Conservation (phyloP, 2,888 invertebrate genomes). For the Lasioglossum marginatum region DNA sequence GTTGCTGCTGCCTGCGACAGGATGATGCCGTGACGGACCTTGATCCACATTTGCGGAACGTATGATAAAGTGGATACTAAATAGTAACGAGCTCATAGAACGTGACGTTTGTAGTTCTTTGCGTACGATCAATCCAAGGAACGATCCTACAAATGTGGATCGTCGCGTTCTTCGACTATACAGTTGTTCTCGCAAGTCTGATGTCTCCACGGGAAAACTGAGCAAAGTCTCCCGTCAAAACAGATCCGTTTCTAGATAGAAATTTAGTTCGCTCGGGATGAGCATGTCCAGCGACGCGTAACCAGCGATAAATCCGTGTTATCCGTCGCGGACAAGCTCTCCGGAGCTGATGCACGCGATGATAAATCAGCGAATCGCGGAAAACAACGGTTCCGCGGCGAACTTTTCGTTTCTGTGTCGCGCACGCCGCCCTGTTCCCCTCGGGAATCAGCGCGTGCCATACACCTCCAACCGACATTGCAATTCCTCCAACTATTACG, state of each 20-base stretch:
- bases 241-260: neutral
- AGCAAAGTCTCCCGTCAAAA: neutral
- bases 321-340: conserved; percentile 17
- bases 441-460: conserved; percentile 2
- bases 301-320: conserved; percentile 43
- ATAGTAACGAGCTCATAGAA: conserved; percentile 3
- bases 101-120: neutral
- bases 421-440: neutral
- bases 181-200: neutral
- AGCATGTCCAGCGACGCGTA: conserved; percentile 23
- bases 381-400: neutral
- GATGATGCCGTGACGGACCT: neutral
- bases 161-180: neutral
- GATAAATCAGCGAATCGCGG: neutral
- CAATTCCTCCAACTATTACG: conserved; percentile 9
- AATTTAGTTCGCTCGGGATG: neutral
- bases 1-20: neutral
- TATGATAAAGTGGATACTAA: conserved; percentile 23
- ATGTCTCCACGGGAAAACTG: neutral
- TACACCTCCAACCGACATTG: too few relatives aligned
- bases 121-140: neutral
- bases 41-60: conserved; percentile 22
- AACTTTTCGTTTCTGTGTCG: conserved; percentile 32
- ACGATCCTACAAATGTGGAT: neutral
- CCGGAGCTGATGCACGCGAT: neutral